Evolutionary conservation across 2,888 invertebrate genomes (phyloP).

Genomic region (Orthonevra nobilis): DNA sequence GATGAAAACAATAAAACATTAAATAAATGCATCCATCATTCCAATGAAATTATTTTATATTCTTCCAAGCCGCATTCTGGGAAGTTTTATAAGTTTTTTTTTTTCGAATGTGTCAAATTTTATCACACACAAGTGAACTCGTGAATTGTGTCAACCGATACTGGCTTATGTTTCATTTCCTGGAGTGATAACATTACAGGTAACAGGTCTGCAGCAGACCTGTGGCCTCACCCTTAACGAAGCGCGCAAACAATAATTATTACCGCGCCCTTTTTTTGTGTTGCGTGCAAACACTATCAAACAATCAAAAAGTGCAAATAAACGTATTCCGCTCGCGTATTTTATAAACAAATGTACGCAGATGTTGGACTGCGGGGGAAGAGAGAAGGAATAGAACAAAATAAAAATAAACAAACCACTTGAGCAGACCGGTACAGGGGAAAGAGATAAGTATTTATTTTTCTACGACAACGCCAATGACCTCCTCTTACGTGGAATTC

Average conservation of each 20-base stretch:
- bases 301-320: constrained; percentile 38
- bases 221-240: constrained; percentile 20
- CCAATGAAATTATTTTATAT: too few relatives aligned
- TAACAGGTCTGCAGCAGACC: constrained; percentile 1
- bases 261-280: constrained; percentile 33
- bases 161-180: constrained; percentile 6
- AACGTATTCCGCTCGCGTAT: constrained; percentile 41
- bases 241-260: constrained; percentile 21
- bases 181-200: constrained; percentile 10
- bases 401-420: constrained; percentile 1
- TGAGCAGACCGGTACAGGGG: constrained; percentile 30
- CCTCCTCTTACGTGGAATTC: constrained; percentile 50
- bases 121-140: too few relatives aligned
- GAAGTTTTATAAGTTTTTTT: too few relatives aligned
- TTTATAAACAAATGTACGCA: neutral
- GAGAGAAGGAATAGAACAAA: constrained; percentile 5
- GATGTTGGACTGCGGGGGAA: neutral
- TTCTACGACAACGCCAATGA: constrained; percentile 46
- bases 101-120: too few relatives aligned
- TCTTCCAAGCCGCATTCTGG: too few relatives aligned
- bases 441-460: constrained; percentile 14
- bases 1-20: neutral
- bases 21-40: constrained; percentile 12
- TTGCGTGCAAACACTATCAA: constrained; percentile 43
- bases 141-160: constrained; percentile 5